Percentiles rank a stretch among this genome's conserved stretches.
phyloP scores from a whole-genome alignment of 2,797 vertebrate genomes.

The Manis crassicaudata region DNA sequence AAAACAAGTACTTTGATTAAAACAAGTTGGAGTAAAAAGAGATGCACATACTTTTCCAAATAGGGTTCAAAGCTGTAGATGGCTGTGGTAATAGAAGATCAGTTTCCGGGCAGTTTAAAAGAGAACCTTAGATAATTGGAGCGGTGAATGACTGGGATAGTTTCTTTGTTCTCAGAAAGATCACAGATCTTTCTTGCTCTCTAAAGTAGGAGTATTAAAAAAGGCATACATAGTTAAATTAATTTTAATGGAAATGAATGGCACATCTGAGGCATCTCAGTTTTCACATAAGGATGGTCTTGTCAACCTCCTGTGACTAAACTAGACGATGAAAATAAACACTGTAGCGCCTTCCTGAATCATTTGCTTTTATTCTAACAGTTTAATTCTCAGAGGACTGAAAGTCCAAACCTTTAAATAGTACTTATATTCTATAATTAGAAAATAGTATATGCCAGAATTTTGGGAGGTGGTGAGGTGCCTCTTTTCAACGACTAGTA shows the following conservation, averaged over 20 bases:
- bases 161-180: constrained; percentile 48
- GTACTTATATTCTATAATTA: constrained; percentile 38
- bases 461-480: not conserved
- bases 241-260: constrained; percentile 59
- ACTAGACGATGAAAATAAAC: constrained; percentile 50
- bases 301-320: not conserved
- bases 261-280: not conserved
- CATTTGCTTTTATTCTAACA: constrained; percentile 51
- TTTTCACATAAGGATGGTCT: not conserved
- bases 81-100: not conserved
- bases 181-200: not conserved
- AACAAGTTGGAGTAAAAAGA: not conserved
- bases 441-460: not conserved
- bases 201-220: not conserved
- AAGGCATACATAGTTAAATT: not conserved
- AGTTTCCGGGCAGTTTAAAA: constrained; percentile 19
- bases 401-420: not conserved
- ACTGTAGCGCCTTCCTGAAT: constrained; percentile 21
- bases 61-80: not conserved
- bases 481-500: not conserved
- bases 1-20: constrained; percentile 42
- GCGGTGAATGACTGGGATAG: not conserved
- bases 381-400: constrained; percentile 38
- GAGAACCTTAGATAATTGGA: not conserved
- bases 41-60: not conserved